phyloP scores from a whole-genome alignment of 2,797 vertebrate genomes.

The Semaprochilodus insignis region DNA sequence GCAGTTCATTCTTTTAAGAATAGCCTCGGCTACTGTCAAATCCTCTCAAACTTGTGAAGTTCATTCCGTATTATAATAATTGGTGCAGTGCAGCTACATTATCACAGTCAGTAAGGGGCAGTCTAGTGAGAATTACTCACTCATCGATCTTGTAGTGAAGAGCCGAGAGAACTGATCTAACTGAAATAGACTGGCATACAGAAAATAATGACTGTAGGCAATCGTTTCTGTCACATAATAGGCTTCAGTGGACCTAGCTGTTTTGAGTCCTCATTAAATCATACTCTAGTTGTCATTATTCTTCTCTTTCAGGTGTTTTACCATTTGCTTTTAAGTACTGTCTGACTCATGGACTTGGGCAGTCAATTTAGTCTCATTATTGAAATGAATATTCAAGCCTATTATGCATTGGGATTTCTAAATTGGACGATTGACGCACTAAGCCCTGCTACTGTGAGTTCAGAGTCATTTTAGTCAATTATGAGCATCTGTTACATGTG shows the following conservation, averaged over 20 bases:
- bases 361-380: neutral
- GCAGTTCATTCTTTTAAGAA: neutral
- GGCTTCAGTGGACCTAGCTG: neutral
- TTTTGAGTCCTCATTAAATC: neutral
- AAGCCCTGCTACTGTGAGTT: neutral
- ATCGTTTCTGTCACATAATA: neutral
- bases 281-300: neutral
- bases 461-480: neutral
- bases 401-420: neutral
- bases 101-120: constrained; percentile 22
- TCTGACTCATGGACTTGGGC: neutral
- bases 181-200: neutral
- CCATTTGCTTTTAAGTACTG: neutral
- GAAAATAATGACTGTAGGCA: constrained; percentile 5
- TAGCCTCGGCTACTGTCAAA: neutral
- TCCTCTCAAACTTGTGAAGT: neutral
- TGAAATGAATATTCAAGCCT: neutral
- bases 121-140: constrained; percentile 16
- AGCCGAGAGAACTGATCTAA: neutral
- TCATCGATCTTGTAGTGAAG: constrained; percentile 11
- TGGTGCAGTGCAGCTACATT: neutral
- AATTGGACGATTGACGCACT: neutral
- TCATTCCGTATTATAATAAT: constrained; percentile 21
- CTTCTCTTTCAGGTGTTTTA: constrained; percentile 8
- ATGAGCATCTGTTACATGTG: neutral